phyloP scores from a whole-genome alignment of 2,113 vertebrate species.

The Phalacrocorax carbo region DNA sequence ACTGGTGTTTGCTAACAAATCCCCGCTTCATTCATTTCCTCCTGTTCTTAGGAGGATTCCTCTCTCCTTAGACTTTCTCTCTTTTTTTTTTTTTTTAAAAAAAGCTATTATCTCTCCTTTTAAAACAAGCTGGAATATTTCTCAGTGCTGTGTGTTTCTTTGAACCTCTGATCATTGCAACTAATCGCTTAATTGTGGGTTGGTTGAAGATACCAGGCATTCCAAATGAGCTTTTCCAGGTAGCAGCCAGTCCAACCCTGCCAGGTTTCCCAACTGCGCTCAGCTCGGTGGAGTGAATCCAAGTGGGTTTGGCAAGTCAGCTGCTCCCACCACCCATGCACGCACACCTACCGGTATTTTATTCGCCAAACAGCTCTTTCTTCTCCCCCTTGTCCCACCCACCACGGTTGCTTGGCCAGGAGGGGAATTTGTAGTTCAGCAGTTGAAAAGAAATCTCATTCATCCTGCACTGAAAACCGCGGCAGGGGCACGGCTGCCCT shows the following conservation, averaged over 20 bases:
- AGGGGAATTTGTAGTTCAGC: slow-evolving; percentile 26
- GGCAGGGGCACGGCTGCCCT: slow-evolving; percentile 71
- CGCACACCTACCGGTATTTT: neutral
- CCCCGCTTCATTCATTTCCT: neutral
- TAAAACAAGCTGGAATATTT: neutral
- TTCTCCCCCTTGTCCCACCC: neutral
- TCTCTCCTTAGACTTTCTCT: neutral
- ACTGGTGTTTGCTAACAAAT: neutral
- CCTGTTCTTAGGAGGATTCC: neutral
- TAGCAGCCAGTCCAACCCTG: neutral
- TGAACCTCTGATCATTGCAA: neutral
- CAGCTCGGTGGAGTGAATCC: neutral
- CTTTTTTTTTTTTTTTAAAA: neutral
- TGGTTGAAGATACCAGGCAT: neutral
- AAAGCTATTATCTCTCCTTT: neutral
- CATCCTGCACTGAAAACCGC: neutral
- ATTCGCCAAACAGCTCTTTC: neutral
- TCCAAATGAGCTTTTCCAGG: slow-evolving; percentile 24
- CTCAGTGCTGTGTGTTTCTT: neutral
- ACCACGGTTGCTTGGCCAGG: neutral
- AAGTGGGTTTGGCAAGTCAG: slow-evolving; percentile 10
- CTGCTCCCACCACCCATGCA: slow-evolving; percentile 23
- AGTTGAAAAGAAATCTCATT: slow-evolving; percentile 31
- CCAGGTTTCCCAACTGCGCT: neutral
- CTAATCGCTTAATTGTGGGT: neutral